phyloP scores from a whole-genome alignment of 2,113 vertebrate species.

The Petaurus breviceps region DNA sequence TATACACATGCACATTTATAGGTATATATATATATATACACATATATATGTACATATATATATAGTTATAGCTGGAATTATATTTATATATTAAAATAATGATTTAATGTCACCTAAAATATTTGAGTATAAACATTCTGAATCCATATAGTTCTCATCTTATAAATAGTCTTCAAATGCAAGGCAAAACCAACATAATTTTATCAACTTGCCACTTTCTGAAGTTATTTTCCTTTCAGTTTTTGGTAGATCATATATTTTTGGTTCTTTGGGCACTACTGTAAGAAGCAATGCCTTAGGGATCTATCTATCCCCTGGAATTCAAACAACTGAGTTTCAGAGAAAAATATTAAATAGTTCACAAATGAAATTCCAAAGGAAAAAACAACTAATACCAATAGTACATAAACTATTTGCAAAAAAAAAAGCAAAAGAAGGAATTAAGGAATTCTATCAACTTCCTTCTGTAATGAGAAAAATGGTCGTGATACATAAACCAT shows the following conservation, averaged over 20 bases:
- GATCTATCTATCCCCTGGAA: background rate
- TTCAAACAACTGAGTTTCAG: background rate
- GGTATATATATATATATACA: background rate
- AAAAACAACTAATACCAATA: too few species aligned
- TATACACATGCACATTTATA: background rate
- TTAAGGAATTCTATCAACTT: too few species aligned
- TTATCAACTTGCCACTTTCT: background rate
- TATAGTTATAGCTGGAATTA: background rate
- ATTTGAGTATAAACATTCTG: background rate
- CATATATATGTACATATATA: background rate
- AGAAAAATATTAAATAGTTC: background rate
- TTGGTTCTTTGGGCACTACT: background rate
- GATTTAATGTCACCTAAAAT: background rate
- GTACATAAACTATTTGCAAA: too few species aligned
- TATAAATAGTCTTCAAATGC: background rate
- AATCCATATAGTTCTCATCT: background rate
- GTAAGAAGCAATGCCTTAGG: background rate
- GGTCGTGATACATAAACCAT: background rate
- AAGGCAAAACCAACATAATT: background rate
- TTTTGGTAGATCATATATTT: background rate
- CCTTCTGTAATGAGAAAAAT: background rate
- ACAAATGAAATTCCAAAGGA: background rate
- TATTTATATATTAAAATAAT: background rate
- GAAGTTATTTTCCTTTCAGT: background rate
- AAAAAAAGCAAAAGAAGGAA: too few species aligned